Base-by-base conservation (phyloP, 2,888 invertebrate species). In the Stenodera caucasica region DNA sequence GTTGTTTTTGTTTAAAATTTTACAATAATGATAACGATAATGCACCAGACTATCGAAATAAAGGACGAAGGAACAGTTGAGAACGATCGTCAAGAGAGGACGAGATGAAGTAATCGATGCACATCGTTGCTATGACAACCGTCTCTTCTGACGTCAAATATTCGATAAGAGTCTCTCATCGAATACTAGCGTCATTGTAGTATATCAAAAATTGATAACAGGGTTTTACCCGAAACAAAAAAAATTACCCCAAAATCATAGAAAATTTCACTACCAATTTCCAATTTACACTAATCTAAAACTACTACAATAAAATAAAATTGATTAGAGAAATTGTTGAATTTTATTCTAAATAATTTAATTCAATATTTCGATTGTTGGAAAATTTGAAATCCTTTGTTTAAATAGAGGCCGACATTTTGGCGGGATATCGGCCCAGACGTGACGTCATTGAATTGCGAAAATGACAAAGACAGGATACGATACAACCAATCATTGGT, bases 101-200 rank as follows among this genome's bases (percentile, higher is more conserved):
- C 29, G 14, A 32, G 53, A 53, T 55, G 59, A 52, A 55, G 55
- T 55, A 67, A 69, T 69, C 69, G 67, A 69, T 69, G 65, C 58
- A 61, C 62, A 51, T 35, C 51, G 71, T 71, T 61, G 67, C 72
- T 73, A 72, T 63, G 68, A 66, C 69, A 67, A 71, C 70, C 70
- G 72, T 66, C 72, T 71, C 67, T 67, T 69, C 67, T 76, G 73
- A 74, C 74, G 76, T 75, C 75, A 74, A 67, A 63, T 59, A 56
- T 65, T 66, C 69, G 69, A 69, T 40, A 30, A 53, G 21, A 40
- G 15, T 40, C 37, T 6, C 18, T 40, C 40, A 26, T 4, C 26
- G 5, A 5, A 26, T 26, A 26, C 26, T 26, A 26, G 26, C 26
- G 26, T 26, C 26, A 26, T 26, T 26, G 26, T 26, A 26, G 26